These are phyloP conservation scores for Lipophrys pholis DNA, from an alignment of 2,113 vertebrate species.

Conservation along the genomic window DNA sequence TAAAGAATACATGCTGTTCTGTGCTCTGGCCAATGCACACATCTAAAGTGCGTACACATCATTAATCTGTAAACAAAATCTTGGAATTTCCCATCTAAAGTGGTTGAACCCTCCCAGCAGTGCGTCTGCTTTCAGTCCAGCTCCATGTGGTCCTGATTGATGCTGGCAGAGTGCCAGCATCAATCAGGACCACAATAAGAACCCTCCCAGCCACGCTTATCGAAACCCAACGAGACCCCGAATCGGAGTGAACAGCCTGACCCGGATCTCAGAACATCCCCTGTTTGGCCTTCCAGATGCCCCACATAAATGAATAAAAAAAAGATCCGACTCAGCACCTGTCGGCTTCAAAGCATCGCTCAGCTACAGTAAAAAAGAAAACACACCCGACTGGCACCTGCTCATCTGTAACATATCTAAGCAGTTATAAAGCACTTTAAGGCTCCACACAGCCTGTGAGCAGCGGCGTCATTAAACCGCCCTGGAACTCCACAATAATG, in stretches of 20 bases:
- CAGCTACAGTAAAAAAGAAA: slow-evolving; percentile 44
- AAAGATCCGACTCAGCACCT: slow-evolving; percentile 51
- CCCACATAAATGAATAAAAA: slow-evolving; percentile 39
- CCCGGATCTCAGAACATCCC: slow-evolving; percentile 1
- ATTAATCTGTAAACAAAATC: too few relatives aligned
- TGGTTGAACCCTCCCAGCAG: slow-evolving; percentile 10
- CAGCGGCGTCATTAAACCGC: slow-evolving; percentile 24
- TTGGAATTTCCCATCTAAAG: slow-evolving; percentile 19
- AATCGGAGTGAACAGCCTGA: slow-evolving; percentile 14
- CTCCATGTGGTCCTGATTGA: slow-evolving; percentile 41
- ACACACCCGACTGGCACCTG: slow-evolving; percentile 51
- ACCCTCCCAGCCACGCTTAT: background rate
- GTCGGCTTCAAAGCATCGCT: slow-evolving; percentile 47
- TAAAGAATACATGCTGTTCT: too few relatives aligned
- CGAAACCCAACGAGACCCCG: slow-evolving; percentile 17
- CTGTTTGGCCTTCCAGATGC: slow-evolving; percentile 38
- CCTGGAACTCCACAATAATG: slow-evolving; percentile 25
- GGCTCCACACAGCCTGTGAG: slow-evolving; percentile 41
- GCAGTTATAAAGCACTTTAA: slow-evolving; percentile 55
- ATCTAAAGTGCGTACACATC: too few relatives aligned
- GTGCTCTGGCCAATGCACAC: too few relatives aligned
- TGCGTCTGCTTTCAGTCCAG: slow-evolving; percentile 52
- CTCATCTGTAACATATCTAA: slow-evolving; percentile 51
- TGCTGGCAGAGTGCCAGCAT: slow-evolving; percentile 41
- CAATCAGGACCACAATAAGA: too few relatives aligned